Evolutionary conservation across 2,888 invertebrate genomes (phyloP).

Genomic region (Drosophila pseudotakahashii): DNA sequence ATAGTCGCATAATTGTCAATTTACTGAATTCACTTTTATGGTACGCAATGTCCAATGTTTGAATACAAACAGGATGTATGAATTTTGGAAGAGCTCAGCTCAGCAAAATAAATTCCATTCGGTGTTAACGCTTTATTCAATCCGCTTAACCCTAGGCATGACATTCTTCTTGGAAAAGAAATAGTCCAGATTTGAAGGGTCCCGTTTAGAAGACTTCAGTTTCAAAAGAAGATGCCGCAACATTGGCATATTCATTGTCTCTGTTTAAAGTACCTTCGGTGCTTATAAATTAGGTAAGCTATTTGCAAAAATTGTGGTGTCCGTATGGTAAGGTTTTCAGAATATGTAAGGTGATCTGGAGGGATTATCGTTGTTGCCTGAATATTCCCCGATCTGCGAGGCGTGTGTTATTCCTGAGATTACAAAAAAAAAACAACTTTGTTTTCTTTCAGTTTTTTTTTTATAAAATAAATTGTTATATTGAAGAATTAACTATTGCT

Average conservation of each 20-base stretch:
- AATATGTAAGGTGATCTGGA: slow-evolving; percentile 12
- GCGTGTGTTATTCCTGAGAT: slow-evolving; percentile 45
- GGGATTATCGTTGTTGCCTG: slow-evolving; percentile 17
- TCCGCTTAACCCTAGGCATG: slow-evolving; percentile 69
- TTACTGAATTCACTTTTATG: slow-evolving; percentile 74
- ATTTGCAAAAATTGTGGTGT: slow-evolving; percentile 39
- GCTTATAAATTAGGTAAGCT: slow-evolving; percentile 62
- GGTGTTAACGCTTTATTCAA: slow-evolving; percentile 54
- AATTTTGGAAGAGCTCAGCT: slow-evolving; percentile 24
- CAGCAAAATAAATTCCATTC: slow-evolving; percentile 51
- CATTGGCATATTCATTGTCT: slow-evolving; percentile 24
- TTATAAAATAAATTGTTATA: no score
- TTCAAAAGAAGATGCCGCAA: slow-evolving; percentile 41
- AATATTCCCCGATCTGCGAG: slow-evolving; percentile 17
- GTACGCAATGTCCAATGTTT: slow-evolving; percentile 5
- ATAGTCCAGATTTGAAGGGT: slow-evolving; percentile 18
- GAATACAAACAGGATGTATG: slow-evolving; percentile 50
- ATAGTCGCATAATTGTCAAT: slow-evolving; percentile 74
- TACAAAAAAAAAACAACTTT: no score
- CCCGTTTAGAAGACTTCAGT: not conserved
- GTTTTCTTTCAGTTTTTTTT: no score
- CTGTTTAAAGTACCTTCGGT: slow-evolving; percentile 4
- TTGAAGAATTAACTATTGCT: no score
- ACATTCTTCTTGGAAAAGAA: slow-evolving; percentile 48
- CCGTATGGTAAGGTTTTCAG: not conserved